Base-by-base conservation (phyloP, 1,140 invertebrate genomes). In the Megalopta genalis region DNA sequence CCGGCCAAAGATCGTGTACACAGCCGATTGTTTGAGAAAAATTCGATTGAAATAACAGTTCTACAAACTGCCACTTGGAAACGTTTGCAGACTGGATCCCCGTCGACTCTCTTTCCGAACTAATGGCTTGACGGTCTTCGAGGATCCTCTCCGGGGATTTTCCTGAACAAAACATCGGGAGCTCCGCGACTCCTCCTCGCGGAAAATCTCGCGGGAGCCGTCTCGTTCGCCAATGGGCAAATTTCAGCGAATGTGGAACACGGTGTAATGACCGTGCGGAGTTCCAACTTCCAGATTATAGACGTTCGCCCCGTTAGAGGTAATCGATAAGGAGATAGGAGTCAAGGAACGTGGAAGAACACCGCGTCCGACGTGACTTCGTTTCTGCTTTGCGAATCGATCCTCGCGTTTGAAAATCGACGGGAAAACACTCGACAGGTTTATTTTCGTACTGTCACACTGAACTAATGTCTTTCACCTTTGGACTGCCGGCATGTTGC, bases 71-170 rank as follows among this genome's bases (percentile, higher is more conserved):
- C 32, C 21, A n/a, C 39, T 37, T 46, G 59, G 27, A 68, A 42
- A 46, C 42, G 59, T 77, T 77, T 52, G 23, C 57, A 27, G 64
- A n/a, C 32, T 16, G 1, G 46, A 25, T 42, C 25, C 39, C 49
- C 37, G 66, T 21, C 52, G 52, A n/a, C 73, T 18, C 21, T 46
- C 59, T 59, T 74, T 66, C 42, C 25, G 49, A 66, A 46, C 27
- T 79, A 79, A 79, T 66, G 63, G 25, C 57, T 21, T 4, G 62
- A 74, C 49, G 23, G 46, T 71, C 46, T 46, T 71, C 42, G 76
- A 77, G 59, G 46, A 64, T 54, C 52, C 52, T 64, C 59, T 16
- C 32, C 46, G 25, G 16, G 37, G 68, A 16, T 64, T 57, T 63
- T 71, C 68, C 10, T 27, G 27, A 46, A 67, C 60, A 54, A 71